Conservation (phyloP, 2,113 vertebrate species). For the Hyla sarda region DNA sequence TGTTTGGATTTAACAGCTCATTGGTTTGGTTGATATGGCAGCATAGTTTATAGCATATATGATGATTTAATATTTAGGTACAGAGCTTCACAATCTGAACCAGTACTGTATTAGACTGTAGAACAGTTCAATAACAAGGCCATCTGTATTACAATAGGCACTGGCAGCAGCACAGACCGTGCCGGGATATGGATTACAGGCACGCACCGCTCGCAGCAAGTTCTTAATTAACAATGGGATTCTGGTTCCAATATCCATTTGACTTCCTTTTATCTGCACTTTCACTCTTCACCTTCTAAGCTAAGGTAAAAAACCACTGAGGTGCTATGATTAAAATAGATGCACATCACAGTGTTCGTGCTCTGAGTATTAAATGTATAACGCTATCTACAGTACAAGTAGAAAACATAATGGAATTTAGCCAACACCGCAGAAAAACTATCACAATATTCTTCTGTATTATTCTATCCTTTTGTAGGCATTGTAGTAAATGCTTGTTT, state of each 20-base stretch:
- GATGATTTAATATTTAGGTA: constrained; percentile 54
- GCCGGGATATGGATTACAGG: constrained; percentile 29
- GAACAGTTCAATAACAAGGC: constrained; percentile 3
- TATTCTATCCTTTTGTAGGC: neutral
- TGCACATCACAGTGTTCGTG: neutral
- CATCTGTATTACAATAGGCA: constrained; percentile 38
- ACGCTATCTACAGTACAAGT: neutral
- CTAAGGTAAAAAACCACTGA: constrained; percentile 12
- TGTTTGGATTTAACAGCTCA: constrained; percentile 38
- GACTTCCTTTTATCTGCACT: neutral
- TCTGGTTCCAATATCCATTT: constrained; percentile 31
- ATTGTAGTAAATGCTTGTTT: neutral
- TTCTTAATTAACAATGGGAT: constrained; percentile 34
- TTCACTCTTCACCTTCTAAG: constrained; percentile 29
- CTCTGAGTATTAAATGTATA: neutral
- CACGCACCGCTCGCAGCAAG: constrained; percentile 31
- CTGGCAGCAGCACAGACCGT: neutral
- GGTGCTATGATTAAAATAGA: constrained; percentile 21
- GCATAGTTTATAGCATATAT: constrained; percentile 44
- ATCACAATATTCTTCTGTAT: neutral
- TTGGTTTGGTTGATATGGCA: constrained; percentile 48
- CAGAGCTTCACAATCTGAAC: constrained; percentile 26
- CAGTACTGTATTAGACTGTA: constrained; percentile 29
- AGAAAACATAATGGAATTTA: neutral
- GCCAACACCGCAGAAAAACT: neutral